Evolutionary conservation across 2,888 invertebrate genomes (phyloP).

Genomic region (Nephrotoma guestfalica): DNA sequence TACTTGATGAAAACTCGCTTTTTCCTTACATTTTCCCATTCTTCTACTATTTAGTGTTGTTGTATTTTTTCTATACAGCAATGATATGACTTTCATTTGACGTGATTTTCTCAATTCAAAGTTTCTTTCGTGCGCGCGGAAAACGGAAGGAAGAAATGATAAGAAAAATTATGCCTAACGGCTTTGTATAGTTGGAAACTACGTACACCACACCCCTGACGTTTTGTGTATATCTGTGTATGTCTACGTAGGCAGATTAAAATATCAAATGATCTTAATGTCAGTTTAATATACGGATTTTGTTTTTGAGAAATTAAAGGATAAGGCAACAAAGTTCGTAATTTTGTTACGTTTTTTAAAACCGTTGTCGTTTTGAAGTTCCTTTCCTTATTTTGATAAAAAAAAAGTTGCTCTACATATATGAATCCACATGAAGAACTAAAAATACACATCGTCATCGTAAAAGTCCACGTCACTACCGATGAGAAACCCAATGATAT

Average conservation of each 20-base stretch:
- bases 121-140: background rate
- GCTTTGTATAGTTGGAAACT: background rate
- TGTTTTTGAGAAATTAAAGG: background rate
- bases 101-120: background rate
- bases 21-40: background rate
- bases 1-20: too few species aligned
- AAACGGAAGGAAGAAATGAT: background rate
- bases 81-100: background rate
- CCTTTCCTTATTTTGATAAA: too few species aligned
- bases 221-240: background rate
- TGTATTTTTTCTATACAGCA: background rate
- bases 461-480: too few species aligned
- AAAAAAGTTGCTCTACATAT: too few species aligned
- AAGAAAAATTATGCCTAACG: background rate
- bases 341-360: too few species aligned
- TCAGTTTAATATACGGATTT: background rate
- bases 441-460: too few species aligned
- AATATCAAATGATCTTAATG: background rate
- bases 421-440: too few species aligned
- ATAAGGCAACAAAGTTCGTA: background rate
- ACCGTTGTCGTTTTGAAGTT: too few species aligned
- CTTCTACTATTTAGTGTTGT: background rate
- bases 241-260: background rate
- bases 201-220: background rate
- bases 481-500: too few species aligned